Percentiles rank a stretch among this genome's conserved stretches.
These are phyloP conservation scores for Mastigias papua DNA, from an alignment of 30 jellyfish, hydroid and myxozoan genomes.

Conservation along the genomic window DNA sequence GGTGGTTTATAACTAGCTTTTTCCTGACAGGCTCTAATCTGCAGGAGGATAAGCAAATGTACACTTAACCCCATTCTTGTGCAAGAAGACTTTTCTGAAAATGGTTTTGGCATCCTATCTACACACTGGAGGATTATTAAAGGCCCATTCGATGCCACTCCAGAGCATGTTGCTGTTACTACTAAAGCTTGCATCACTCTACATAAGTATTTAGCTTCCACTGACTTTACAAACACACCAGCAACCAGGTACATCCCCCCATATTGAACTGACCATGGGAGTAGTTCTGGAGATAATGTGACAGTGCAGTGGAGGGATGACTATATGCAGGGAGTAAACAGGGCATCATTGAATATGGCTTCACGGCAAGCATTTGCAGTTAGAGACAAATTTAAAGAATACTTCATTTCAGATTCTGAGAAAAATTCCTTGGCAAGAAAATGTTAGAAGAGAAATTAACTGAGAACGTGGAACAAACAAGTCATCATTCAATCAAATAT, in stretches of 20 bases:
- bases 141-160: constrained; percentile 24
- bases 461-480: too few species aligned
- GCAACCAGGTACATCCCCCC: not conserved
- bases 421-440: not conserved
- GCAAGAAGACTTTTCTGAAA: constrained; percentile 28
- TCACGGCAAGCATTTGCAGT: not conserved
- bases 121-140: constrained; percentile 21
- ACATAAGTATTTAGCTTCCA: not conserved
- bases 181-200: constrained; percentile 44
- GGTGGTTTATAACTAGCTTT: not conserved
- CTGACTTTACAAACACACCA: too few species aligned
- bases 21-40: not conserved
- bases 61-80: constrained; percentile 19
- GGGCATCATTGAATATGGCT: not conserved
- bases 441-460: not conserved
- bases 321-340: not conserved
- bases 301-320: not conserved
- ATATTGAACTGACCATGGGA: not conserved
- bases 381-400: not conserved
- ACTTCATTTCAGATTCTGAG: not conserved
- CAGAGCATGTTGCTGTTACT: not conserved
- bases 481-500: too few species aligned
- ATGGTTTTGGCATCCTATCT: constrained; percentile 13
- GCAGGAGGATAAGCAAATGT: not conserved
- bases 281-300: not conserved